Conservation (phyloP, 2,113 vertebrate species). For the Sphaerodactylus townsendi region DNA sequence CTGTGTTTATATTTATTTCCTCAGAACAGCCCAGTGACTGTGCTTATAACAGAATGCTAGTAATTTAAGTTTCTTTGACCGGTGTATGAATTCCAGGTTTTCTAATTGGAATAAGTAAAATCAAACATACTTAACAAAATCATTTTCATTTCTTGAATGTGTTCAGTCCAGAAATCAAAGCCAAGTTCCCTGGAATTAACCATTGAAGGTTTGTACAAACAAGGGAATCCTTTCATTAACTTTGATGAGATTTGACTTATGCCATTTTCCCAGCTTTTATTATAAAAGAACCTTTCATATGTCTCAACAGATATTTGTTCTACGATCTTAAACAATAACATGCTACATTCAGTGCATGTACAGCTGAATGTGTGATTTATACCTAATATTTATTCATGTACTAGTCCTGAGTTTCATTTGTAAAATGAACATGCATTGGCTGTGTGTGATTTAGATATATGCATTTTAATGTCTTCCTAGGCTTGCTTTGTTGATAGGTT, state of each 20-base stretch:
- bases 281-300: constrained; percentile 6
- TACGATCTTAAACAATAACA: not conserved
- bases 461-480: too few relatives aligned
- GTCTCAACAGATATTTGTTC: not conserved
- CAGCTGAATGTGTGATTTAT: too few relatives aligned
- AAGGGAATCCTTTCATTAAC: constrained; percentile 9
- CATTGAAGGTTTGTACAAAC: not conserved
- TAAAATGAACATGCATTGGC: too few relatives aligned
- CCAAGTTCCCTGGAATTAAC: not conserved
- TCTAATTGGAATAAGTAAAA: not conserved
- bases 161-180: not conserved
- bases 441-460: too few relatives aligned
- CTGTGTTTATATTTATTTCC: not conserved
- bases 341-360: too few relatives aligned
- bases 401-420: too few relatives aligned
- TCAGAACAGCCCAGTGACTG: not conserved
- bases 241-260: constrained; percentile 5
- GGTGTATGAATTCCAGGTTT: not conserved
- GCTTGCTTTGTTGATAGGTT: too few relatives aligned
- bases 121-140: not conserved
- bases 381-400: too few relatives aligned
- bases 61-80: constrained; percentile 5
- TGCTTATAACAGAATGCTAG: not conserved
- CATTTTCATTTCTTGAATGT: not conserved
- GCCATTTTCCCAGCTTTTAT: not conserved